Evolutionary conservation across 2,888 invertebrate species (phyloP), one percentile per base, ranked within the genome.

Genomic region (Petrophora chlorosata): DNA sequence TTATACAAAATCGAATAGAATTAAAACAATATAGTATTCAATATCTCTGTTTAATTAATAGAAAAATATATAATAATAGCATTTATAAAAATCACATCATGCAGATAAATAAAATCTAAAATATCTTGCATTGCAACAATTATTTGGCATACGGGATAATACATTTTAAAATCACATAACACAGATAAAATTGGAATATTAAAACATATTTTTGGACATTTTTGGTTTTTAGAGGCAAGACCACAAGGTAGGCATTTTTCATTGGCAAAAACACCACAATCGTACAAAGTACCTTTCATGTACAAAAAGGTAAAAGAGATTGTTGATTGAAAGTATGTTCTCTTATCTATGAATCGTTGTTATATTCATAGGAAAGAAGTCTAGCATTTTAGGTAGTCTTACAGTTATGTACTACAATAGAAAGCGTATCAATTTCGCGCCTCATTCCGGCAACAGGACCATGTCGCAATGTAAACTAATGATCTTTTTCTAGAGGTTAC

Each of bases 241-340:
- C 16, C 2, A 25, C 12, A n/a, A 9, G 13, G 9, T 14, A 17
- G 28, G 40, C 39, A 22, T 46, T 19, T 14, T 4, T 13, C 14
- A 53, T 45, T 46, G 35, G 40, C 36, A 48, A 38, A 29, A 35
- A 41, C 5, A 23, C 50, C 30, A 60, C 78, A 76, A 79, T 67
- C 79, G 51, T 77, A 66, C 65, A 59, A 56, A 67, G 71, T 73
- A 67, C 73, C 81, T 82, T 84, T 79, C 39, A 40, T 47, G 43
- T 25, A 54, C 59, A 76, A n/a, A 82, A 85, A 84, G 80, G 76
- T 66, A 75, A 73, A 54, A 48, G 77, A 79, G 79, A 74, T 67
- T 68, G 64, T 23, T 36, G n/a, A n/a, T 26, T 8, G 33, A 15
- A 48, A 29, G n/a, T 10, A 26, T 30, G 4, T 2, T 59, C 70